phyloP scores from a whole-genome alignment of 2,888 invertebrate genomes.

The Cosmia pyralina region DNA sequence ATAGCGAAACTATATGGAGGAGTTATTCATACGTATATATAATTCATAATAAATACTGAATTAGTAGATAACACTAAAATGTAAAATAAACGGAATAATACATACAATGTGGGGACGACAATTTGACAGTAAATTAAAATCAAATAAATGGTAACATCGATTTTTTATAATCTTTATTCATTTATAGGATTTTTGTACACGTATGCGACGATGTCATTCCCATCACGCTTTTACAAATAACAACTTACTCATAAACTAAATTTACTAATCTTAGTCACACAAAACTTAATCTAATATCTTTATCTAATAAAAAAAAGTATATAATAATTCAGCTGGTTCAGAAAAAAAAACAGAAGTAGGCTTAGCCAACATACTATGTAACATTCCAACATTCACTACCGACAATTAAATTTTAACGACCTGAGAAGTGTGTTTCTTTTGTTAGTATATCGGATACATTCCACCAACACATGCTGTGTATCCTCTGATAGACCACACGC shows the following conservation, averaged over 20 bases:
- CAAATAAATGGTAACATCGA: too few relatives aligned
- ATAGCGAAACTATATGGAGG: slow-evolving; percentile 1
- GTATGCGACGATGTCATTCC: neutral
- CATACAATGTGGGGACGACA: neutral
- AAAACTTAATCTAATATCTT: neutral
- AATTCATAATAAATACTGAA: neutral
- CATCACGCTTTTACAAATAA: neutral
- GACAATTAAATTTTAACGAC: too few relatives aligned
- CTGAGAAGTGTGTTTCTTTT: too few relatives aligned
- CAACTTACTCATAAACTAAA: neutral
- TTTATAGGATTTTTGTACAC: neutral
- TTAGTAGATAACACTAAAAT: neutral
- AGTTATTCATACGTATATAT: neutral
- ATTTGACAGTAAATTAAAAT: neutral
- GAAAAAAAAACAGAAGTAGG: too few relatives aligned
- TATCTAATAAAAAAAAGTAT: too few relatives aligned
- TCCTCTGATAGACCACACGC: too few relatives aligned
- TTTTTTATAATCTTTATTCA: too few relatives aligned
- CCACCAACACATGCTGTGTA: too few relatives aligned
- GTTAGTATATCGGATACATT: too few relatives aligned
- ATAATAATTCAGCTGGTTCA: too few relatives aligned
- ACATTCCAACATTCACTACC: too few relatives aligned
- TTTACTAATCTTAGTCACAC: neutral
- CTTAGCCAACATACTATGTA: too few relatives aligned
- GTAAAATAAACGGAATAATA: neutral